Base-by-base conservation (phyloP, 2,797 vertebrate genomes). In the Neosilurus hyrtlii region DNA sequence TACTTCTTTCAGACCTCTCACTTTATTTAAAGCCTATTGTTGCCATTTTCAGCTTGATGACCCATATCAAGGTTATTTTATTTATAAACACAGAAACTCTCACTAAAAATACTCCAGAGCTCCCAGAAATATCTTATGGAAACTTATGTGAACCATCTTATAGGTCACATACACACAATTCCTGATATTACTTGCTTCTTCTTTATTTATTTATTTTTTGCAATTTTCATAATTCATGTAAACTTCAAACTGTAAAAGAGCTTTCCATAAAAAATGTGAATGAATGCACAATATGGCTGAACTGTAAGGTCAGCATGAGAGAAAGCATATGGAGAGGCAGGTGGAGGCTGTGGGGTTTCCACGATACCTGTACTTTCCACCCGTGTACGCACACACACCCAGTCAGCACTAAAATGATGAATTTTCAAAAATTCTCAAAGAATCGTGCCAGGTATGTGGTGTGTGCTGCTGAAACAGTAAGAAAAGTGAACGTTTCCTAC, bases 291-390 rank as follows among this genome's bases (percentile, higher is more conserved):
- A 15, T 16, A 61, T 59, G 43, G 65, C 15, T 54, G 72, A 84
- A 68, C 54, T 81, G 72, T 49, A 14, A 86, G 81, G 72, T 35
- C 72, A 59, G 52, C 54, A 35, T 84, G 72, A 88, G 52, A 84
- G 80, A 62, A 86, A 87, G 83, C 87, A 90, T 87, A 87, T 59
- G 86, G 24, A 56, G 68, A 88, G 86, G 81, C 90, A 91, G 89
- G 89, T 91, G 92, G 87, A 85, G 85, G 81, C 87, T 72, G 86
- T 79, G 77, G 89, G 88, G 88, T 88, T 88, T 89, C 88, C 82
- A 80, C 61, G 52, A 62, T 68, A 84, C 76, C 66, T 24, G 83
- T 84, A 84, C 62, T 72, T 77, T 88, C 82, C 68, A 88, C 82
- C 67, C 88, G 83, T 70, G 14, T 15, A 59, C 77, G 24, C 37